phyloP scores from a whole-genome alignment of 2,797 vertebrate genomes.

The Zalophus californianus region DNA sequence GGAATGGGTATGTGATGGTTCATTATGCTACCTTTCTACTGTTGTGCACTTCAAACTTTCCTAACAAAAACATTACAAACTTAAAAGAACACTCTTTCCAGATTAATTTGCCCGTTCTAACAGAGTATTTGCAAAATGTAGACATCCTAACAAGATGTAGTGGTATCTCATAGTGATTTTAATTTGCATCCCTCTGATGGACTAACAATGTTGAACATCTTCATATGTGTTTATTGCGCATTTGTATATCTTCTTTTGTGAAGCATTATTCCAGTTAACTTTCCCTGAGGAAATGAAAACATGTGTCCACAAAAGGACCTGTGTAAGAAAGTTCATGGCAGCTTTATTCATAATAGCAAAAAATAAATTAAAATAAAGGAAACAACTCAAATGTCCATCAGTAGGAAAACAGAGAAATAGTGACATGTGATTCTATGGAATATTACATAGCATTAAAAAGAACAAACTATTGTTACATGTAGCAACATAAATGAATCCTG shows the following conservation, averaged over 20 bases:
- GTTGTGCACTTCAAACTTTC: neutral
- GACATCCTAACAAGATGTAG: neutral
- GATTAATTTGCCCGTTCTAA: neutral
- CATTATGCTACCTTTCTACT: neutral
- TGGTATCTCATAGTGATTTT: neutral
- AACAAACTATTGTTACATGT: neutral
- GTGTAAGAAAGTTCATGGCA: neutral
- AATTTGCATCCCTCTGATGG: neutral
- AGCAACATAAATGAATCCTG: neutral
- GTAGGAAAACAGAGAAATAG: constrained; percentile 12
- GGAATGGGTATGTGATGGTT: neutral
- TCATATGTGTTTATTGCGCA: neutral
- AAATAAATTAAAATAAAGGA: neutral
- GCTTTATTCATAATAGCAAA: constrained; percentile 22
- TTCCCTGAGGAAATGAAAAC: constrained; percentile 10
- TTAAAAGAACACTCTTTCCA: neutral
- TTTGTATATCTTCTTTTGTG: neutral
- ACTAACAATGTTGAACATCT: neutral
- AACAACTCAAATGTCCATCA: neutral
- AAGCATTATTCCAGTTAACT: neutral
- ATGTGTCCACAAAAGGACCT: neutral
- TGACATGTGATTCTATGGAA: neutral
- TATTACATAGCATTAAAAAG: constrained; percentile 43
- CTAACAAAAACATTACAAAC: neutral
- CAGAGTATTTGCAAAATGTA: neutral